These are phyloP conservation scores for Adineta ricciae DNA, from an alignment of 2,888 invertebrate genomes.

Conservation along the genomic window DNA sequence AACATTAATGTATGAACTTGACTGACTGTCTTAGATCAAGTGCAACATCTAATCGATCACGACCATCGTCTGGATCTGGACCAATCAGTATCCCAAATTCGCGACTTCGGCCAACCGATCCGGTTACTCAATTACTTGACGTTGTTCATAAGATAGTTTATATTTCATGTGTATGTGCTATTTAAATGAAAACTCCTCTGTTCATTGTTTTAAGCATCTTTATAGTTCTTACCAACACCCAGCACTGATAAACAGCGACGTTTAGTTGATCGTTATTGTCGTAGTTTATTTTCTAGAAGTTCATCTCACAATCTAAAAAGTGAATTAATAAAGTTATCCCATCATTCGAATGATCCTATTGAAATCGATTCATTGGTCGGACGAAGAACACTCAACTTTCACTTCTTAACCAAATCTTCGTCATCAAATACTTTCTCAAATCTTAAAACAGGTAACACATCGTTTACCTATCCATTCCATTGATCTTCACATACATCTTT, in stretches of 20 bases:
- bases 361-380: neutral
- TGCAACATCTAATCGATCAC: neutral
- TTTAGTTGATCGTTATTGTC: neutral
- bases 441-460: neutral
- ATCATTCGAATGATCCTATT: neutral
- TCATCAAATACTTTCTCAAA: neutral
- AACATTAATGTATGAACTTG: neutral
- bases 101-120: neutral
- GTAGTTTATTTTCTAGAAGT: neutral
- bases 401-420: neutral
- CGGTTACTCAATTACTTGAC: neutral
- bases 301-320: constrained; percentile 14
- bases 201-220: neutral
- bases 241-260: neutral
- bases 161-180: neutral
- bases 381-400: neutral
- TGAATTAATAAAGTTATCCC: neutral
- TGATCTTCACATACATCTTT: no score
- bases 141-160: constrained; percentile 1
- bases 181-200: neutral
- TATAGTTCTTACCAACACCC: neutral
- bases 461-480: no score
- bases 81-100: neutral
- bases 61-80: neutral
- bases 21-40: neutral